These are phyloP conservation scores for Pangasius djambal DNA, from an alignment of 2,797 vertebrate species.

Conservation along the genomic window DNA sequence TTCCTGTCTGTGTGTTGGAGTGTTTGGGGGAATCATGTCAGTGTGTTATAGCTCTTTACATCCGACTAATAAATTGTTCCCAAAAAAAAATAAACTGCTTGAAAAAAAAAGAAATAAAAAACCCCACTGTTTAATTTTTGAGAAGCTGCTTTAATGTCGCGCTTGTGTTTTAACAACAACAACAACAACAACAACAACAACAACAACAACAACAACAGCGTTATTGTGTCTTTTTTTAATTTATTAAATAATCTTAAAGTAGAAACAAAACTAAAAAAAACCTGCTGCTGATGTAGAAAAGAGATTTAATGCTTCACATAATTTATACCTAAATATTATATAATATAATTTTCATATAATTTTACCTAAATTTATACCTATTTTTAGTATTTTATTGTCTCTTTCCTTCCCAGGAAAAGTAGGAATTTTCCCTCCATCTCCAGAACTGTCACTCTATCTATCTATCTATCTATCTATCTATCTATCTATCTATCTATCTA, in stretches of 20 bases:
- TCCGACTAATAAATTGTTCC: background rate
- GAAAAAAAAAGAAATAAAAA: background rate
- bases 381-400: background rate
- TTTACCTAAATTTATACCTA: no score
- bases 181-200: background rate
- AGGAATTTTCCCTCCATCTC: no score
- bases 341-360: no score
- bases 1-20: background rate
- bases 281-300: background rate
- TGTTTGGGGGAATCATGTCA: background rate
- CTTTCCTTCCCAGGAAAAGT: background rate
- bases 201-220: background rate
- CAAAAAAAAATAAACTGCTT: background rate
- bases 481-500: slow-evolving; percentile 1
- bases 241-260: background rate
- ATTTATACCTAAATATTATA: background rate
- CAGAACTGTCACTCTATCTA: no score
- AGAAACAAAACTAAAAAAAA: no score
- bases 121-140: background rate
- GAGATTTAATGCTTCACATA: background rate
- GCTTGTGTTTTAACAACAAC: background rate
- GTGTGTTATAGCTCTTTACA: background rate
- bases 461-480: background rate
- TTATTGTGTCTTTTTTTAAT: background rate
- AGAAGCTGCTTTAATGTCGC: background rate